phyloP scores from a whole-genome alignment of 2,888 invertebrate genomes.

The Timema cristinae region DNA sequence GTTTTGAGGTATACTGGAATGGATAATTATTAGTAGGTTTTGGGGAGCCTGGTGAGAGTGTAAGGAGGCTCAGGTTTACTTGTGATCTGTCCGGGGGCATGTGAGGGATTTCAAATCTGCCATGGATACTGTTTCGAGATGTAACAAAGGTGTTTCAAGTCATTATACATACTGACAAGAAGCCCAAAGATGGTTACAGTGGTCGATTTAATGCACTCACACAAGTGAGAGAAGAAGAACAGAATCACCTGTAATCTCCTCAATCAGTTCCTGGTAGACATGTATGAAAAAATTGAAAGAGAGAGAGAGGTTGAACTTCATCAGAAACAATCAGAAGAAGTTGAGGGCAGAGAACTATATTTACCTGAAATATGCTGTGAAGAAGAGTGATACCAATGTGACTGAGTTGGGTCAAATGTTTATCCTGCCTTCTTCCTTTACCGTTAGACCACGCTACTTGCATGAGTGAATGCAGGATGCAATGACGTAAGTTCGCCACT shows the following conservation, averaged over 20 bases:
- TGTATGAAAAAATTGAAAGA: slow-evolving; percentile 33
- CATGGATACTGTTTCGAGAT: too few relatives aligned
- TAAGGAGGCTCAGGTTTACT: too few relatives aligned
- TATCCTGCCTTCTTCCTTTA: slow-evolving; percentile 37
- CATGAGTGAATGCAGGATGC: slow-evolving; percentile 41
- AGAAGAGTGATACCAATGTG: slow-evolving; percentile 19
- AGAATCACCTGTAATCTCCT: slow-evolving; percentile 26
- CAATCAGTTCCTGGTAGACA: slow-evolving; percentile 38
- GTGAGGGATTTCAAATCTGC: too few relatives aligned
- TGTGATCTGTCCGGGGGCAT: too few relatives aligned
- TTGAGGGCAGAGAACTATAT: slow-evolving; percentile 34
- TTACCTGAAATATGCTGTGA: slow-evolving; percentile 32
- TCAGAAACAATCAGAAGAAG: slow-evolving; percentile 24
- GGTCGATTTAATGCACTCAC: too few relatives aligned
- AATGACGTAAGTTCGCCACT: slow-evolving; percentile 40
- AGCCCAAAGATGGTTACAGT: too few relatives aligned
- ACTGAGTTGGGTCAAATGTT: slow-evolving; percentile 30
- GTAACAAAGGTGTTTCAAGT: too few relatives aligned
- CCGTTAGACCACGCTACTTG: slow-evolving; percentile 42
- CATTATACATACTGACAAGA: too few relatives aligned
- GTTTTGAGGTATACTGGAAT: too few relatives aligned
- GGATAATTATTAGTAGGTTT: too few relatives aligned
- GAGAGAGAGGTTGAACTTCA: slow-evolving; percentile 30
- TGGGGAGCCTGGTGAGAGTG: too few relatives aligned
- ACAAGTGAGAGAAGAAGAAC: too few relatives aligned